Base-by-base conservation (phyloP, 2,113 vertebrate species). In the Sakesphorus luctuosus region DNA sequence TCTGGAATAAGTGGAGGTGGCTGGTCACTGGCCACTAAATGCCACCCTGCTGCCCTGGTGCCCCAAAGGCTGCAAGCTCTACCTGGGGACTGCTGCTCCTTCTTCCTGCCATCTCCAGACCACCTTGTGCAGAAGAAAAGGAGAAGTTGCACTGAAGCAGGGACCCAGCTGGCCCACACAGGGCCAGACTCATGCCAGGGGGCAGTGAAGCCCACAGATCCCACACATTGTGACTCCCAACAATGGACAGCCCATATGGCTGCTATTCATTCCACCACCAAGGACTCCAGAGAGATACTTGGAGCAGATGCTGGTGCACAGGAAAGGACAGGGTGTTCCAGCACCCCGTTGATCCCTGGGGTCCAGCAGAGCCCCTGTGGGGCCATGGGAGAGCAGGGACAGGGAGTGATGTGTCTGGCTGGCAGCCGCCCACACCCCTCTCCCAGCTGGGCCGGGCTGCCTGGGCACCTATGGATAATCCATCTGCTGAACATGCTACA, bases 401-500 rank as follows among this genome's bases (percentile, higher is more conserved):
- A 2, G 49, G 0, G 2, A 25, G 40, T 3, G 49, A 52, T 28
- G 50, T 65, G 58, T 44, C 58, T 55, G 2, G 0, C 47, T 38
- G 56, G 67, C 67, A 89, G 65, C 78, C 63, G 67, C 55, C 17
- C 8, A 0, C 52, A 11, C 20, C 93, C 72, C 66, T 77, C 20
- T 16, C 14, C 38, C 35, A 86, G 80, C 81, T 1, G 23, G 38
- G 79, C 83, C 56, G 55, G 5, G 86, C 77, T 89, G 91, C 84
- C 77, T 29, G 73, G 69, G 82, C 79, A 90, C 91, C 91, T 69
- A 44, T 18, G 93, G 85, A 6, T 76, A 79, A 96, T 96, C 92
- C 92, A 84, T 96, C 95, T 96, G 87, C 93, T 91, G 93, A 97
- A 96, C 95, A 96, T 2, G 94, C 90, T 33, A 93, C 95, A 97